Evolutionary conservation across 1,140 invertebrate genomes (phyloP), one percentile per base, ranked within the genome.

Genomic region (Drosophila pallidifrons): DNA sequence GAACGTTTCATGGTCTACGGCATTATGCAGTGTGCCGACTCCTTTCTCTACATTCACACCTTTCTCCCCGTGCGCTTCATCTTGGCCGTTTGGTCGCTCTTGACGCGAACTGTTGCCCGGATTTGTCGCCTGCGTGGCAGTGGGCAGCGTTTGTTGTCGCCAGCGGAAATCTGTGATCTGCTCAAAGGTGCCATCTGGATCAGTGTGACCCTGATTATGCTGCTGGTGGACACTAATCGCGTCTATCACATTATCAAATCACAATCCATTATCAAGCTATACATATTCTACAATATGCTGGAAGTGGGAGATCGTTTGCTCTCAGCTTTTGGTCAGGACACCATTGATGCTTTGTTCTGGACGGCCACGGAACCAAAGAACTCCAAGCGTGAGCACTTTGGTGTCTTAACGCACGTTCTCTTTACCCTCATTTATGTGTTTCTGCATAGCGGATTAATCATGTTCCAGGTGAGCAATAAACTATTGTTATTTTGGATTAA

Each of bases 271-370:
- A 99, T 99, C 91, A 99, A 99, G 92, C 93, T 99, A 52, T 99
- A 99, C 92, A 99, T 99, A 92, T 99, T 99, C 93, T 99, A 98
- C 93, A 99, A 99, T 93, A 99, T 99, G 98, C 93, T 99, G 55
- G 99, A 99, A 94, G 98, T 99, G 45, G 98, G 97, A 15, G 99
- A 99, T 93, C 94, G 97, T 77, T 93, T 99, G 51, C 97, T 99
- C 90, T 99, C 98, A 63, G 98, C 98, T 25, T 99, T 99, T 94
- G 99, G 99, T 2, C 99, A 99, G 94, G 99, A 99, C 91, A 98
- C 98, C 16, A 96, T 99, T 61, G 99, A 99, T 94, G 97, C 98
- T 20, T 93, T 99, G 11, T 97, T 99, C 83, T 99, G 99, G 98
- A 99, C 98, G 35, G 98, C 98, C 0, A 99, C 98, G 10, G 98